Evolutionary conservation across 2,113 vertebrate genomes (phyloP), one percentile per base, ranked within the genome.

Genomic region (Aplodontia rufa): DNA sequence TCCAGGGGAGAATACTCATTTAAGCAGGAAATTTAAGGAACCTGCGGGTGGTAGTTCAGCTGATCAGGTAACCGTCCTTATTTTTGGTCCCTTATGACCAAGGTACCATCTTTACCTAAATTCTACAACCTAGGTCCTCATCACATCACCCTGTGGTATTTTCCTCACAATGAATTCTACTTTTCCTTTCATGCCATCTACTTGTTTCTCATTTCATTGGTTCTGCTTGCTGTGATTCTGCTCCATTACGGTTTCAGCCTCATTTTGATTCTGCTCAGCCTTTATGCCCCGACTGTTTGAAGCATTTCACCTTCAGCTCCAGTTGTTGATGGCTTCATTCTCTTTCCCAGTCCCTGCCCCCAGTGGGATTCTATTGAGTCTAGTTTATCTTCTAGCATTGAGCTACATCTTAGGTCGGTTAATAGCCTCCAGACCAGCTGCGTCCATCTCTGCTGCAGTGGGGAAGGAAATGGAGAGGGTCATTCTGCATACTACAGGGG

Each of bases 341-440:
- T 80, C 35, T 75, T 76, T 49, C 35, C 42, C 76, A 26, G 19
- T 9, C 60, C 84, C 60, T 60, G 55, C 66, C 62, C 32, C 55
- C 58, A 71, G 8, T 24, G 45, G 28, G 51, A 64, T n/a, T 95
- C 64, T 66, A 12, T 32, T 42, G 72, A 26, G 24, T 74, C 30
- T 5, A 64, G 26, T 7, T 78, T 68, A 8, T 83, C 71, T 82
- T 76, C 60, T 19, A 17, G 26, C 20, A 32, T 60, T 30, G 20
- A n/a, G 60, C 32, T 9, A 11, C 42, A 47, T 55, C 32, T 1
- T 3, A 69, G 11, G 76, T 3, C 62, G 11, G 76, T 53, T 24
- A 49, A 17, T 0, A 3, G 86, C 14, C n/a, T 55, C 1, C 10
- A 6, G 42, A 35, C 66, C 4, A 75, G 62, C 35, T 5, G 0